Base-by-base conservation (phyloP, 2,113 vertebrate species). In the Plotosus lineatus region DNA sequence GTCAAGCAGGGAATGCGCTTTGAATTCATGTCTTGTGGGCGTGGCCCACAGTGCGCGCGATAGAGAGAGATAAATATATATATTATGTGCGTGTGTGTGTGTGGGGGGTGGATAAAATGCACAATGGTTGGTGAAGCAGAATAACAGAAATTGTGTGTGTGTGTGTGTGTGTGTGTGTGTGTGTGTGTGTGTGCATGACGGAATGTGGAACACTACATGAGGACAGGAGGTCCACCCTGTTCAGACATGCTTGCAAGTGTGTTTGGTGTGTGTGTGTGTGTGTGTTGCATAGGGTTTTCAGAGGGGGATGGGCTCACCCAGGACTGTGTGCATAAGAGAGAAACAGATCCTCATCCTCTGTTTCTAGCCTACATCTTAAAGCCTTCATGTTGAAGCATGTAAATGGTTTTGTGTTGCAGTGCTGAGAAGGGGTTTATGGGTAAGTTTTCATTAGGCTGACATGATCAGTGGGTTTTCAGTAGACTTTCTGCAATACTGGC, bases 181-280 rank as follows among this genome's bases (percentile, higher is more conserved):
- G 65, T 71, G 65, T 40, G 51, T 28, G 51, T 7, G 78, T 2
- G 66, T 36, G 26, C n/a, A 31, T 61, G 68, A 36, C 31, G 69
- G 78, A 80, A 80, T 80, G 79, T 80, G 69, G 79, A 74, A 74
- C 79, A 50, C 68, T 74, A 74, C 53, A 80, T 60, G 31, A 71
- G 46, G 53, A 80, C 53, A 80, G 79, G 78, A 61, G 55, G 79
- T 72, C 79, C 50, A 74, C 79, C 79, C 40, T 74, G 79, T 80
- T 68, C 51, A 75, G 73, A 75, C 73, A 75, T 23, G 73, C 50
- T 36, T 75, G 73, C 1, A 9, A 72, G 69, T 73, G 42, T 69
- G 26, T 72, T 72, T 72, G 68, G 50, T 72, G 14, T 71, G 42
- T 71, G 11, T 71, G 23, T 48, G 40, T 71, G 23, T 68, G 36